Conservation (phyloP, 2,113 vertebrate species). For the Mugil cephalus region DNA sequence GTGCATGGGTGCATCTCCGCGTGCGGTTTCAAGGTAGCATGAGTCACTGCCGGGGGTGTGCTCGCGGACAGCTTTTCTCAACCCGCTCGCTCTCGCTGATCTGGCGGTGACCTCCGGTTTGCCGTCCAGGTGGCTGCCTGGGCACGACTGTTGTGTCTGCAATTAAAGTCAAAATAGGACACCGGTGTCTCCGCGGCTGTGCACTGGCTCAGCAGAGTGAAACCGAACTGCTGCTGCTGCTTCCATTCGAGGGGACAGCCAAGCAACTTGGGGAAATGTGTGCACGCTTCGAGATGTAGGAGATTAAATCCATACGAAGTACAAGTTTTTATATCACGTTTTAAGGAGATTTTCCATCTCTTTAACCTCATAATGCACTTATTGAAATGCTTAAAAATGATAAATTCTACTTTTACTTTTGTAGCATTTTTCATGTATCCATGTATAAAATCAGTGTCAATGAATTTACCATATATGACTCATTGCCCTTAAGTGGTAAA, state of each 20-base stretch:
- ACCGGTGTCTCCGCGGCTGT: constrained; percentile 12
- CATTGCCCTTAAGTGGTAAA: too few species aligned
- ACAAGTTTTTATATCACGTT: too few species aligned
- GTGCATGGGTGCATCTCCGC: constrained; percentile 9
- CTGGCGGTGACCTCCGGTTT: constrained; percentile 25
- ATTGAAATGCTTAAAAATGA: too few species aligned
- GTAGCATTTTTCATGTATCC: too few species aligned
- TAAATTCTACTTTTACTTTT: too few species aligned
- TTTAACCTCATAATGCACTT: too few species aligned
- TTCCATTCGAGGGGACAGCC: constrained; percentile 1
- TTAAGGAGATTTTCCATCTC: too few species aligned
- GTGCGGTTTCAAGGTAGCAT: constrained; percentile 18
- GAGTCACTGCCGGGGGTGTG: background rate
- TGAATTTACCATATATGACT: too few species aligned
- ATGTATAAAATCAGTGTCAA: too few species aligned
- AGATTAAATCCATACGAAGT: too few species aligned
- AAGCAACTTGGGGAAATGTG: background rate
- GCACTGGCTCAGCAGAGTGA: constrained; percentile 22
- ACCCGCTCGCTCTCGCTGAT: constrained; percentile 20
- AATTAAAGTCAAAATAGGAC: constrained; percentile 24
- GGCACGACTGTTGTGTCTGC: constrained; percentile 23
- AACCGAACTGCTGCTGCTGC: constrained; percentile 16
- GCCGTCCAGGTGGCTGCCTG: constrained; percentile 50
- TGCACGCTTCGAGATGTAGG: background rate
- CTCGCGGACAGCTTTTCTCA: constrained; percentile 6